Evolutionary conservation across 2,888 invertebrate genomes (phyloP), one percentile per base, ranked within the genome.

Genomic region (Philaethria dido): DNA sequence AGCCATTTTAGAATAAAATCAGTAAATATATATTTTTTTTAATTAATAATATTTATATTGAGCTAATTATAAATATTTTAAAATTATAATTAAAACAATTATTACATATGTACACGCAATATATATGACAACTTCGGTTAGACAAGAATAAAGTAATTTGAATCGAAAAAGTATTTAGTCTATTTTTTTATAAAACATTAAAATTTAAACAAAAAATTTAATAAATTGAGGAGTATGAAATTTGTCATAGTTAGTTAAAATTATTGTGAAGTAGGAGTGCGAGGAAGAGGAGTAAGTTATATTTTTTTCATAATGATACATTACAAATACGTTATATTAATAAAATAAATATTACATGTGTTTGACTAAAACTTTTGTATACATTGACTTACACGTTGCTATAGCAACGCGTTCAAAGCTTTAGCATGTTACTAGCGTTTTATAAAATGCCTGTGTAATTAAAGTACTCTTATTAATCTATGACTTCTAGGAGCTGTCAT

Each of bases 1-100:
- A 47, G 14, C 69, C 64, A 67, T 50, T 36, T 52, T 44, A 52
- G 33, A 29, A 9, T 52, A 13, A 18, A 5, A 52, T 2, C 11
- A 52, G 16, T 52, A 3, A 14, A 50, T 9, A 9, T 3, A 29
- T 16, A 50, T n/a, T 8, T 16, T n/a, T 50, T 50, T 16, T 16
- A 29, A n/a, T 29, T 16, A n/a, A 8, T 50, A 50, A 42, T 42
- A 42, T 42, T 39, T n/a, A n/a, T 42, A n/a, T 25, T 16, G n/a
- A 29, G 4, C 16, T 50, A 16, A 29, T n/a, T n/a, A 3, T 22
- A 11, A 47, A 20, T 22, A 16, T 13, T n/a, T 25, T 25, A 22
- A 44, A 44, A 44, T n/a, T 14, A 6, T 29, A 29, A 29, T 29
- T 29, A n/a, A n/a, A n/a, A n/a, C n/a, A n/a, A n/a, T n/a, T n/a